These are phyloP conservation scores for Coryphaenoides rupestris DNA, from an alignment of 2,113 vertebrate species.

Conservation along the genomic window DNA sequence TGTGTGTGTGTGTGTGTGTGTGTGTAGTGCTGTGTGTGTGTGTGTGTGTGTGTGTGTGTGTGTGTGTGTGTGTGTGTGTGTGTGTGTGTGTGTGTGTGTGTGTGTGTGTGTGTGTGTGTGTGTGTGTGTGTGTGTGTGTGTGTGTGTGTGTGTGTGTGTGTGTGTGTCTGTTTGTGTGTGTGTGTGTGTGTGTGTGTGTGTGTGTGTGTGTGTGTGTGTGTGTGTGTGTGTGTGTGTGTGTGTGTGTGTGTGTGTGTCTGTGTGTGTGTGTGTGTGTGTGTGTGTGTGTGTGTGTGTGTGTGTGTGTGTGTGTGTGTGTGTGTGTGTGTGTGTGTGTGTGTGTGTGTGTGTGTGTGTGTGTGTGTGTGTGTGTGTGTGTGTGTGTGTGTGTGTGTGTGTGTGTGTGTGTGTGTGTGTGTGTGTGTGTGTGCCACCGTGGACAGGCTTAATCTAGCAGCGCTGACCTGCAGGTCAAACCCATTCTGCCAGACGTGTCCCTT, in stretches of 20 bases:
- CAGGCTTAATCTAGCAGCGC: slow-evolving; percentile 52
- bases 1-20: too few relatives aligned
- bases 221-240: too few relatives aligned
- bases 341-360: slow-evolving; percentile 12
- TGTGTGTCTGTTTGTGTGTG: slow-evolving; percentile 12
- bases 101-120: slow-evolving; percentile 9
- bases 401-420: slow-evolving; percentile 27
- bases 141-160: slow-evolving; percentile 37
- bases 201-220: slow-evolving; percentile 34
- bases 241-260: neutral
- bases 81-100: too few relatives aligned
- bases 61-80: too few relatives aligned
- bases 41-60: too few relatives aligned
- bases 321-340: slow-evolving; percentile 13
- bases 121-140: slow-evolving; percentile 18
- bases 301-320: slow-evolving; percentile 39
- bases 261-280: slow-evolving; percentile 13
- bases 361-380: slow-evolving; percentile 38
- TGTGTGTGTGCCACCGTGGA: slow-evolving; percentile 40
- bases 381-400: slow-evolving; percentile 16
- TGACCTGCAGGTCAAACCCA: slow-evolving; percentile 66
- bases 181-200: slow-evolving; percentile 11
- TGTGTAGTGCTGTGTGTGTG: too few relatives aligned
- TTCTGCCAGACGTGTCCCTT: slow-evolving; percentile 66
- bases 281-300: slow-evolving; percentile 12